Evolutionary conservation across 2,113 vertebrate species (phyloP).

Genomic region (Physeter macrocephalus): DNA sequence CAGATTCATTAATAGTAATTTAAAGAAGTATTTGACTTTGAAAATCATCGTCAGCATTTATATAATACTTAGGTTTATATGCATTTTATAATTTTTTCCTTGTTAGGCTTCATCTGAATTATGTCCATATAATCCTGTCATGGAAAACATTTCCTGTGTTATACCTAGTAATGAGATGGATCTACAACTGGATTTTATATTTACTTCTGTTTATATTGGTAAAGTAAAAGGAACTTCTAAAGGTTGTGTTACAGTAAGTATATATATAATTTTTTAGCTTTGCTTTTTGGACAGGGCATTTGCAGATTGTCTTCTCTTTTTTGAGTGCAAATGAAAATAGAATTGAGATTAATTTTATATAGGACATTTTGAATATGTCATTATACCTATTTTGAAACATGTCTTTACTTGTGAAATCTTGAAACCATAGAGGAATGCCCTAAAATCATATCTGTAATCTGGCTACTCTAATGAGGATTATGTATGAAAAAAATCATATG

Average conservation of each 20-base stretch:
- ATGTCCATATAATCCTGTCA: constrained; percentile 28
- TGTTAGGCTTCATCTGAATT: constrained; percentile 71
- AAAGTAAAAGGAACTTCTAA: constrained; percentile 77
- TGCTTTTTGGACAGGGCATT: constrained; percentile 1
- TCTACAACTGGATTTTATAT: constrained; percentile 73
- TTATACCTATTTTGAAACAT: constrained; percentile 18
- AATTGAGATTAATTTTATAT: constrained; percentile 37
- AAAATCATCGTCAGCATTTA: constrained; percentile 26
- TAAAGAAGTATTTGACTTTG: constrained; percentile 40
- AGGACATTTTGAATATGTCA: neutral
- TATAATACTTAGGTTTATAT: constrained; percentile 21
- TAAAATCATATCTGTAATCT: constrained; percentile 7
- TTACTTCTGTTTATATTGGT: constrained; percentile 79
- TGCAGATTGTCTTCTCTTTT: neutral
- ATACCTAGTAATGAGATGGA: constrained; percentile 54
- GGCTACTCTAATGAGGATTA: neutral
- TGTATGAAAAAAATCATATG: neutral
- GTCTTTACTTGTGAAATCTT: neutral
- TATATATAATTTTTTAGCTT: constrained; percentile 11
- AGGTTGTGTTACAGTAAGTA: constrained; percentile 80
- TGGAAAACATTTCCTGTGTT: constrained; percentile 61
- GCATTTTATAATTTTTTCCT: constrained; percentile 39
- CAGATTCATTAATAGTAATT: constrained; percentile 11
- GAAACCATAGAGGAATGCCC: neutral
- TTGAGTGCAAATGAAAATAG: neutral